Percentiles rank a stretch among this genome's conserved stretches.
Evolutionary conservation across 2,888 invertebrate genomes (phyloP).

Genomic region (Tetanocera ferruginea): DNA sequence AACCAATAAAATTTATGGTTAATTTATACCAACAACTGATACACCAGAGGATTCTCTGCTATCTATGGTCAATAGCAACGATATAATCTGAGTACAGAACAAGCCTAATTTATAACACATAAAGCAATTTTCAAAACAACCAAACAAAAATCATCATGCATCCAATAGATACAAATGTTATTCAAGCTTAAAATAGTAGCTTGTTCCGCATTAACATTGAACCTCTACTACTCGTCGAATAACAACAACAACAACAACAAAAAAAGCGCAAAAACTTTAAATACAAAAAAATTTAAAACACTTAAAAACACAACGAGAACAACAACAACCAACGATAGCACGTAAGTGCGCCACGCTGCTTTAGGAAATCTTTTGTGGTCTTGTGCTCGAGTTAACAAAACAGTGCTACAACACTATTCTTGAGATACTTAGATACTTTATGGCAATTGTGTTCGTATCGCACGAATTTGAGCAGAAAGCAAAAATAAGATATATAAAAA

Average conservation of each 20-base stretch:
- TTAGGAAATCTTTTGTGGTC: conserved; percentile 8
- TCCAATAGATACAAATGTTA: no score
- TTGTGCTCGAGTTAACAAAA: no score
- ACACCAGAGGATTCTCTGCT: not conserved
- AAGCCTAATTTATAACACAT: no score
- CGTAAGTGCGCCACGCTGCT: not conserved
- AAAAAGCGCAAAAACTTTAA: conserved; percentile 17
- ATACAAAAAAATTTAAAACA: conserved; percentile 19
- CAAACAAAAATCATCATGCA: no score
- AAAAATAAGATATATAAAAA: not conserved
- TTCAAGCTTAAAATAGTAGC: not conserved
- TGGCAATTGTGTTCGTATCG: not conserved
- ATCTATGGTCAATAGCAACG: not conserved
- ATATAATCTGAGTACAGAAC: no score
- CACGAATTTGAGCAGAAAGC: not conserved
- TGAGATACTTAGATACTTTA: not conserved
- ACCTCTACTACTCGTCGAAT: not conserved
- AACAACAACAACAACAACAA: conserved; percentile 3
- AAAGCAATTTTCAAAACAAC: no score
- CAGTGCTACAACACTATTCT: not conserved
- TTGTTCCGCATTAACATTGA: not conserved
- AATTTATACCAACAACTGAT: not conserved
- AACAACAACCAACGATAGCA: not conserved
- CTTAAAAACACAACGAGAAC: conserved; percentile 9
- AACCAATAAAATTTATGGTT: not conserved